Evolutionary conservation across 2,888 invertebrate genomes (phyloP), one percentile per base, ranked within the genome.

Genomic region (Diaprepes abbreviatus): DNA sequence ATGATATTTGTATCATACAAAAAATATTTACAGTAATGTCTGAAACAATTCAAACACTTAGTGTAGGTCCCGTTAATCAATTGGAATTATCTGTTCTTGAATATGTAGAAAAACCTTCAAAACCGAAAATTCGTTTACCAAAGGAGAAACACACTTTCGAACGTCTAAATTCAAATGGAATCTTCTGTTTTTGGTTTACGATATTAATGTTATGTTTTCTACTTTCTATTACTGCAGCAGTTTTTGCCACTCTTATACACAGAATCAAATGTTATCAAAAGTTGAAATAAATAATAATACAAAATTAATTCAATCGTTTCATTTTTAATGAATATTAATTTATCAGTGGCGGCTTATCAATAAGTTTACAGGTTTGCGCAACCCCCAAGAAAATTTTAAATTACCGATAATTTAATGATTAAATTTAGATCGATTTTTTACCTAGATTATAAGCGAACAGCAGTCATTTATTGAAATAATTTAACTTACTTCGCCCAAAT

Each of bases 111-210:
- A 38, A 16, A 38, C n/a, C n/a, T n/a, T 14, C n/a, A 35, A 35
- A 3, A 16, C 14, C 38, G 2, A 14, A 14, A 16, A 38, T 3
- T 5, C 38, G 4, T 16, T 14, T 33, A 10, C 7, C 10, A 9
- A 9, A 4, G 3, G 38, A 38, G n/a, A 38, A 38, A 14, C 14
- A 16, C 7, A 14, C 16, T 16, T 50, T 50, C 16, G 48, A 28
- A 7, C 28, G 55, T n/a, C 17, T 55, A 35, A 36, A 55, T 17
- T 6, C 19, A 3, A 9, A 21, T 17, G 35, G 35, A 7, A 9
- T 55, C 7, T 58, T 58, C 38, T 58, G 58, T 58, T 40, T 58
- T 10, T 58, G 58, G 58, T 40, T 40, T 10, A 14, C 16, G 1
- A 58, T 58, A 2, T 7, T 58, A 1, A 40, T 58, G 38, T 58